Evolutionary conservation across 2,888 invertebrate species (phyloP).

Genomic region (Heteromyza rotundicornis): DNA sequence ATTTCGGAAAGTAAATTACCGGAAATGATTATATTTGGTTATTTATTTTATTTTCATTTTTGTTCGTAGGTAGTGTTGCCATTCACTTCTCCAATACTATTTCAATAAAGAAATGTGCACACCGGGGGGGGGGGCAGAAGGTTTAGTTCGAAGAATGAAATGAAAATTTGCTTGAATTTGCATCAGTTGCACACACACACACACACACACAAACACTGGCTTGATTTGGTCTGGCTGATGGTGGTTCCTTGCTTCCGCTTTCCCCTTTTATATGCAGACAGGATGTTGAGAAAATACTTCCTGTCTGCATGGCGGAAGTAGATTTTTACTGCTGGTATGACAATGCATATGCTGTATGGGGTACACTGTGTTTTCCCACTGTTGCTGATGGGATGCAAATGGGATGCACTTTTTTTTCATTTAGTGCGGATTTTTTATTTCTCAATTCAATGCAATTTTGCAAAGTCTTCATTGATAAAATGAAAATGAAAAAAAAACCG

Average conservation of each 20-base stretch:
- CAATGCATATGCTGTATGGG: neutral
- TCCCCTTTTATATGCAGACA: conserved; percentile 6
- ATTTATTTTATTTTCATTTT: too few relatives aligned
- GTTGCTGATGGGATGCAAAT: neutral
- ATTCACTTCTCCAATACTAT: too few relatives aligned
- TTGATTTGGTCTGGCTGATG: too few relatives aligned
- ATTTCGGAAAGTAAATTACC: neutral
- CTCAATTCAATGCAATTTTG: neutral
- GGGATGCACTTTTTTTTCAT: neutral
- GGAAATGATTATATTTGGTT: conserved; percentile 6
- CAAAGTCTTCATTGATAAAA: neutral
- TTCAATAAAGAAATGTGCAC: too few relatives aligned
- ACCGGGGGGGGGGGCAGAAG: too few relatives aligned
- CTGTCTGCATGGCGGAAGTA: conserved; percentile 17
- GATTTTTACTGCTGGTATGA: neutral
- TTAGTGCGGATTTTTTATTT: neutral
- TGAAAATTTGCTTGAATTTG: too few relatives aligned
- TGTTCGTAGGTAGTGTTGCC: neutral
- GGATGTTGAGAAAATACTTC: conserved; percentile 19
- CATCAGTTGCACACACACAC: too few relatives aligned
- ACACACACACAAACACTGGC: too few relatives aligned
- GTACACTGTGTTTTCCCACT: neutral
- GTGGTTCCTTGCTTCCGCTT: neutral
- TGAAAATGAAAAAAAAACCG: neutral
- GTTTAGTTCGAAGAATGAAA: too few relatives aligned